Evolutionary conservation across 2,113 vertebrate genomes (phyloP).

Genomic region (Nycticryphes semicollaris): DNA sequence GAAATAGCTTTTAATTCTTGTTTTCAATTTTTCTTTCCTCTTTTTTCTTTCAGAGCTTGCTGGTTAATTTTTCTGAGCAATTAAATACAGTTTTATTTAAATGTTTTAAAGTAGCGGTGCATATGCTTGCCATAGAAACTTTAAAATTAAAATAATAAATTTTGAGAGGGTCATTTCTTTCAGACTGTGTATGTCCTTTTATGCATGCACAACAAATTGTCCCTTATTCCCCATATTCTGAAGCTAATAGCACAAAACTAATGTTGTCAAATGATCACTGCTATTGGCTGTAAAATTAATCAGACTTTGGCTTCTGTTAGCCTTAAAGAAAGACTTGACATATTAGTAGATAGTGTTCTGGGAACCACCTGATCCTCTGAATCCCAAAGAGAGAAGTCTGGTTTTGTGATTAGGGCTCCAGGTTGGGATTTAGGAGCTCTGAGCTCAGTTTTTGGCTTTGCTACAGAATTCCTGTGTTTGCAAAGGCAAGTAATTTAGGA

Average conservation of each 20-base stretch:
- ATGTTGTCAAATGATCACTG: conserved; percentile 40
- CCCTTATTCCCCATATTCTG: conserved; percentile 23
- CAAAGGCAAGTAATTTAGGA: conserved; percentile 21
- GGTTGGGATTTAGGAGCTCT: not conserved
- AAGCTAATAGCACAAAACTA: conserved; percentile 46
- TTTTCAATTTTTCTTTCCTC: not conserved
- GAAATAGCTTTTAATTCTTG: not conserved
- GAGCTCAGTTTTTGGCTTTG: conserved; percentile 28
- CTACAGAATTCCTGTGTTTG: conserved; percentile 14
- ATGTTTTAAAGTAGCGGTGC: conserved; percentile 13
- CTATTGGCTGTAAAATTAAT: conserved; percentile 45
- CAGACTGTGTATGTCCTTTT: not conserved
- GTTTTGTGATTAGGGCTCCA: conserved; percentile 34
- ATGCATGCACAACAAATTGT: not conserved
- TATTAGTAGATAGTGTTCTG: not conserved
- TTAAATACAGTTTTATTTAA: conserved; percentile 27
- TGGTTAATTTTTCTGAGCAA: conserved; percentile 30
- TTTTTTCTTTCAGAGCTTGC: not conserved
- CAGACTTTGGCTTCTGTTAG: conserved; percentile 21
- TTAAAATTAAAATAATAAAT: conserved; percentile 63
- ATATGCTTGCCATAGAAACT: conserved; percentile 19
- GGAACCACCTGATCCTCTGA: not conserved
- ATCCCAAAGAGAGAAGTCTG: not conserved
- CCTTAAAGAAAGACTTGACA: conserved; percentile 16
- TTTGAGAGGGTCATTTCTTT: conserved; percentile 44